Evolutionary conservation across 2,797 vertebrate genomes (phyloP).

Genomic region (Yasuhikotakia modesta): DNA sequence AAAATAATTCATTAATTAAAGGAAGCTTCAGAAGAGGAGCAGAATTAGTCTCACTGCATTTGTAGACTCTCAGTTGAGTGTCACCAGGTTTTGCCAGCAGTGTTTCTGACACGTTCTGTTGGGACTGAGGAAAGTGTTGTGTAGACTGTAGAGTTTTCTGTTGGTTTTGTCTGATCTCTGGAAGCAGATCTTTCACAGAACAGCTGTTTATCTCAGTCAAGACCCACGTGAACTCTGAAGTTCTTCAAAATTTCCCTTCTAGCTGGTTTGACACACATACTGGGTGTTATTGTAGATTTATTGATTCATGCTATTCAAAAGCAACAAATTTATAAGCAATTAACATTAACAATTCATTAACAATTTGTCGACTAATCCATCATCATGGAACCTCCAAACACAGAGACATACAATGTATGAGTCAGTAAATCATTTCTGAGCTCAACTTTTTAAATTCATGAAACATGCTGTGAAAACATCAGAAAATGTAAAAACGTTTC

Average conservation of each 20-base stretch:
- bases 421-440: too few species aligned
- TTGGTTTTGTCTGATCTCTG: neutral
- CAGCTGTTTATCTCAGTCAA: conserved; percentile 15
- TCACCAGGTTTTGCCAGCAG: neutral
- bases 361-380: too few species aligned
- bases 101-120: conserved; percentile 4
- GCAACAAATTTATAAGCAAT: too few species aligned
- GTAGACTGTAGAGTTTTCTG: conserved; percentile 2
- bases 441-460: too few species aligned
- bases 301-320: neutral
- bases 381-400: too few species aligned
- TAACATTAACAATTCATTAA: too few species aligned
- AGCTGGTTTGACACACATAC: neutral
- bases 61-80: neutral
- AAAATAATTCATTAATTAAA: conserved; percentile 50
- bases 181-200: conserved; percentile 18
- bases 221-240: neutral
- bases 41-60: conserved; percentile 5
- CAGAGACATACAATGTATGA: too few species aligned
- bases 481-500: neutral
- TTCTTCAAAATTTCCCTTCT: neutral
- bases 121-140: conserved; percentile 2
- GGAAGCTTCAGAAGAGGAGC: conserved; percentile 29
- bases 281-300: neutral
- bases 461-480: neutral